These are phyloP conservation scores for Tachina lurida DNA, from an alignment of 2,888 invertebrate genomes.

Conservation along the genomic window DNA sequence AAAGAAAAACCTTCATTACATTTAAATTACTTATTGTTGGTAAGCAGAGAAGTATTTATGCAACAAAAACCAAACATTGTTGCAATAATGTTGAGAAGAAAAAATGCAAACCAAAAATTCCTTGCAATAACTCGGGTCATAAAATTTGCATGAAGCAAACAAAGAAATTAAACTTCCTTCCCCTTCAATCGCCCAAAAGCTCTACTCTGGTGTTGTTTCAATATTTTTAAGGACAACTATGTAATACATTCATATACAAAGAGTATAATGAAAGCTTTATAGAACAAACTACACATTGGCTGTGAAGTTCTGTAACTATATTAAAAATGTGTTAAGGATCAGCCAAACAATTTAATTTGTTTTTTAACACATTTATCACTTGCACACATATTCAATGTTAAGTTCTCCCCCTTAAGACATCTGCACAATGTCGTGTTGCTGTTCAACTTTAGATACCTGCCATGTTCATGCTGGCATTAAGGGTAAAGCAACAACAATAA, in stretches of 20 bases:
- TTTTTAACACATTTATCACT: conserved; percentile 26
- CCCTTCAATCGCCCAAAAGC: neutral
- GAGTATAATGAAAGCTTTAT: neutral
- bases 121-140: conserved; percentile 47
- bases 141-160: conserved; percentile 63
- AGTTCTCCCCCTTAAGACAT: neutral
- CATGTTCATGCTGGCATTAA: conserved; percentile 42
- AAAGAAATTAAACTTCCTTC: conserved; percentile 9
- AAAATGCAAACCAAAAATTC: conserved; percentile 37
- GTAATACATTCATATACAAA: conserved; percentile 6
- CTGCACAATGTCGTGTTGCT: neutral
- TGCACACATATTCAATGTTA: neutral
- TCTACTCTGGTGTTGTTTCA: neutral
- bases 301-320: conserved; percentile 33
- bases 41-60: conserved; percentile 3
- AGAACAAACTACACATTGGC: neutral
- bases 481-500: conserved; percentile 25
- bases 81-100: conserved; percentile 35
- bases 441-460: conserved; percentile 61
- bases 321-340: conserved; percentile 41
- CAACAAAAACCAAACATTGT: conserved; percentile 18
- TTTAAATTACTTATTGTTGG: conserved; percentile 56
- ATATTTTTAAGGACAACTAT: conserved; percentile 25
- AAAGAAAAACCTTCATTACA: conserved; percentile 52
- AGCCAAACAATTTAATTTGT: conserved; percentile 41